phyloP scores from a whole-genome alignment of 2,888 invertebrate genomes.

The Drosophila recens region DNA sequence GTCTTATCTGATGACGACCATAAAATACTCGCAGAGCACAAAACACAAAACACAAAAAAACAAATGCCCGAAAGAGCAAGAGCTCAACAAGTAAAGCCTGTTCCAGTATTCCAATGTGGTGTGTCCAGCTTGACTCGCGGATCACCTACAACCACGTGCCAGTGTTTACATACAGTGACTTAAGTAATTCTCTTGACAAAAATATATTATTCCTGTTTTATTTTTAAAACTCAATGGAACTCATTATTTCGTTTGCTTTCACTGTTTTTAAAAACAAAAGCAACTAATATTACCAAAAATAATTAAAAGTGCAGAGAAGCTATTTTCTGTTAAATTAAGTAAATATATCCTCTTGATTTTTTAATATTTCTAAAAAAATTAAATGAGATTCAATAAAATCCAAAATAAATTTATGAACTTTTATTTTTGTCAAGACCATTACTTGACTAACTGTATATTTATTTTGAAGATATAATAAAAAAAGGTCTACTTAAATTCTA shows the following conservation, averaged over 20 bases:
- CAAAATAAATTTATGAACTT: no score
- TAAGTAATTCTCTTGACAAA: neutral
- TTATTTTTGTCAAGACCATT: neutral
- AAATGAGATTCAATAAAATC: no score
- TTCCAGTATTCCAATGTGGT: neutral
- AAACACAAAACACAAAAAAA: slow-evolving; percentile 24
- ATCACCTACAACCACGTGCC: slow-evolving; percentile 19
- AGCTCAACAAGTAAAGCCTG: slow-evolving; percentile 48
- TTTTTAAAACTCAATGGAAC: neutral
- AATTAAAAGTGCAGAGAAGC: neutral
- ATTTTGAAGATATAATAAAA: neutral
- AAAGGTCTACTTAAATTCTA: neutral
- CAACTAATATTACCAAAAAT: no score
- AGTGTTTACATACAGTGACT: neutral
- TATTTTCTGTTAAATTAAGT: neutral
- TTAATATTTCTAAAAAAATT: no score
- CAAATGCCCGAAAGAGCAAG: slow-evolving; percentile 21
- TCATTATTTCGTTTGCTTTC: neutral
- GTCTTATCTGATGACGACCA: slow-evolving; percentile 17
- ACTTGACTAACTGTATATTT: neutral
- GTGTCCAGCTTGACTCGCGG: slow-evolving; percentile 5
- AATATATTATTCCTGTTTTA: neutral
- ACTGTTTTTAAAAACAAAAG: neutral
- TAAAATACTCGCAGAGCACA: slow-evolving; percentile 5
- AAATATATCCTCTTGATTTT: no score